Evolutionary conservation across 2,888 invertebrate genomes (phyloP).

Genomic region (Phytoseiulus persimilis): DNA sequence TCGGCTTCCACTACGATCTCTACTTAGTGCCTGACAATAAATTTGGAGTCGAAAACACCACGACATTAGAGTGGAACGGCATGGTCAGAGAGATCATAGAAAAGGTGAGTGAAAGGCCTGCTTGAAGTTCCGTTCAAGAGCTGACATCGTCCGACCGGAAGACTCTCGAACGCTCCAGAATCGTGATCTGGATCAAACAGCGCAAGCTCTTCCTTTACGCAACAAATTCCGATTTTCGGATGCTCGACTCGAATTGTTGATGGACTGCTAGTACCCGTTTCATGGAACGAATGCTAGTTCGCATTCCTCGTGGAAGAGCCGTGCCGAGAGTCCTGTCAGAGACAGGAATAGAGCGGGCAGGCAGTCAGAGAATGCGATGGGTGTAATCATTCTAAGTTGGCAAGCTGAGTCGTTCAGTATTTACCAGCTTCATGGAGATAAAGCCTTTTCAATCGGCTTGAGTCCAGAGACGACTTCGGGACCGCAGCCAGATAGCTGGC

Average conservation of each 20-base stretch:
- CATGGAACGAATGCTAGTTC: background rate
- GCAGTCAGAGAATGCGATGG: background rate
- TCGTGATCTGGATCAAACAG: no score
- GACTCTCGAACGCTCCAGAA: background rate
- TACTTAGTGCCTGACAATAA: constrained; percentile 73
- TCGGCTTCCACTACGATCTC: constrained; percentile 78
- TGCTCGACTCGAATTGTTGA: background rate
- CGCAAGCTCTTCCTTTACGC: no score
- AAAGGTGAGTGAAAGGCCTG: constrained; percentile 43
- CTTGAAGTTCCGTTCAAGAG: background rate
- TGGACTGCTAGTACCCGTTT: background rate
- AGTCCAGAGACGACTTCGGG: background rate
- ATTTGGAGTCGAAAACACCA: constrained; percentile 62
- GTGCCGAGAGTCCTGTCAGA: background rate
- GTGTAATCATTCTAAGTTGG: background rate
- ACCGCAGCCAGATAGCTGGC: background rate
- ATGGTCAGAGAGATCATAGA: constrained; percentile 52
- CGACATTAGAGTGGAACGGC: constrained; percentile 51
- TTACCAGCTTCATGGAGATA: background rate
- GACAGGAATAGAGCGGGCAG: background rate
- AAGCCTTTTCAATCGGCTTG: background rate
- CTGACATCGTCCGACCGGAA: background rate
- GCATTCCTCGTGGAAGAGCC: background rate
- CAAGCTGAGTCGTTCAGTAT: background rate
- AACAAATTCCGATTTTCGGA: no score